Base-by-base conservation (phyloP, 1,140 invertebrate genomes). In the Sitobion miscanthi region DNA sequence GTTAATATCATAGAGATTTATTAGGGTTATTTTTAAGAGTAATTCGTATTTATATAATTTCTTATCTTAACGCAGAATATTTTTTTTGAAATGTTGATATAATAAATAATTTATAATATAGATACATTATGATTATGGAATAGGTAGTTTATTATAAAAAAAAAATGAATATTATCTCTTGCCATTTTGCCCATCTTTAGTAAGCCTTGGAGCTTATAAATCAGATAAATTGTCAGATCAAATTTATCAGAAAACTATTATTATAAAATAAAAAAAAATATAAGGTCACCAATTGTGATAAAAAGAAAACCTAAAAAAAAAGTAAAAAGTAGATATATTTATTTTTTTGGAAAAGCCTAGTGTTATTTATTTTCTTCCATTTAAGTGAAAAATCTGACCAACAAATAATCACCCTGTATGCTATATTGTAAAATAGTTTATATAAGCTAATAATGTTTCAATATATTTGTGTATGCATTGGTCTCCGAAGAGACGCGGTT, bases 401-500 rank as follows among this genome's bases (percentile, higher is more conserved):
- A 69, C 30, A 14, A 17, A 77, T 35, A 5, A 17, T 77, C 14
- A 17, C 14, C n/a, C 14, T 5, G 14, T 77, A n/a, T 17, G 5
- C 14, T 77, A 6, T 77, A 77, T 5, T n/a, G 4, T 77, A 0
- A n/a, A 77, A 20, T n/a, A 77, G 62, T 77, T 35, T 77, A n/a
- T 77, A 17, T n/a, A 17, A 77, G 30, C 62, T 77, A 77, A 77
- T 77, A n/a, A n/a, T n/a, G 45, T 14, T 30, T 5, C 0, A 3
- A 49, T 45, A 30, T n/a, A n/a, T 87, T 20, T 88, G 20, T 45
- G 14, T 45, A 6, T 54, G 87, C 52, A 88, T 88, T 49, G 47
- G 25, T 88, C 21, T 21, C 6, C 49, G 42, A 90, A 98, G 97
- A 97, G 94, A 97, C 98, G 85, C 97, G 98, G 95, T 98, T 98